phyloP scores from a whole-genome alignment of 1,140 invertebrate genomes.

The Ceratosolen fusciceps region DNA sequence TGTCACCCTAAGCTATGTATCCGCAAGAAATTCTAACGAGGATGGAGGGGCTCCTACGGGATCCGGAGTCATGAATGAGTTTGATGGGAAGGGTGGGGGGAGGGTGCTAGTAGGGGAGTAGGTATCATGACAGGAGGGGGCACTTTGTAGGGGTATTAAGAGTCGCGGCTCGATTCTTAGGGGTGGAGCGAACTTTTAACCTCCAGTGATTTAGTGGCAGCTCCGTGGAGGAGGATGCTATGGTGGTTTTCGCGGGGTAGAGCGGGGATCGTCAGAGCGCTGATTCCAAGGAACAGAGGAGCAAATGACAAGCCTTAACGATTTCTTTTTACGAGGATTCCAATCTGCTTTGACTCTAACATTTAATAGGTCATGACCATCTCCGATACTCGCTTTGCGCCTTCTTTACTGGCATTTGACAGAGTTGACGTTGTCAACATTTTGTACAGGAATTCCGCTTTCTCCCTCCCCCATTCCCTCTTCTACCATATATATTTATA shows the following conservation, averaged over 20 bases:
- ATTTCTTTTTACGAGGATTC: slow-evolving; percentile 2
- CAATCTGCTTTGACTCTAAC: neutral
- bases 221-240: neutral
- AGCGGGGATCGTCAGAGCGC: neutral
- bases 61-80: neutral
- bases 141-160: slow-evolving; percentile 36
- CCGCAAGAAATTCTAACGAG: slow-evolving; percentile 5
- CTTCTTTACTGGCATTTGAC: neutral
- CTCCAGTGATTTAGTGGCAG: neutral
- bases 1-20: neutral
- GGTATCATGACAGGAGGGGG: slow-evolving; percentile 21
- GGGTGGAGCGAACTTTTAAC: neutral
- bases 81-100: neutral
- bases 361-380: slow-evolving; percentile 3
- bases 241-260: neutral
- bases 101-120: neutral
- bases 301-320: neutral
- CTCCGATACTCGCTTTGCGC: neutral
- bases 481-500: no score
- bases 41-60: neutral
- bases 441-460: neutral
- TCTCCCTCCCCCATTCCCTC: no score
- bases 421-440: neutral
- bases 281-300: neutral
- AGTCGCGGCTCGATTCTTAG: neutral